Conservation (phyloP, 2,888 invertebrate genomes). For the Pantelozetes paolii region DNA sequence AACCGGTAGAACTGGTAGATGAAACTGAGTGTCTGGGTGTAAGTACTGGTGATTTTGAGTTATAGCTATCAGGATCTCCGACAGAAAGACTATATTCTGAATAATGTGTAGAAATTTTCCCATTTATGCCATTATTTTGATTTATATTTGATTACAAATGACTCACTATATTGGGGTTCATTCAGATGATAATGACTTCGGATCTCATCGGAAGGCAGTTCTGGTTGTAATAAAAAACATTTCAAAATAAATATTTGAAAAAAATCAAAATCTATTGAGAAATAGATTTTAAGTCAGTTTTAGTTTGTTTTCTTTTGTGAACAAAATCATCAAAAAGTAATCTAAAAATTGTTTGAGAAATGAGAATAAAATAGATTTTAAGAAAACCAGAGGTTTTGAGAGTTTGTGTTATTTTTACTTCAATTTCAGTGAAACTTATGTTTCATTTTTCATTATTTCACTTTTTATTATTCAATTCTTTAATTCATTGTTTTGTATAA, state of each 20-base stretch:
- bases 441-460: too few relatives aligned
- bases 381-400: too few relatives aligned
- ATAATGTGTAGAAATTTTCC: background rate
- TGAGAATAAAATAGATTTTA: too few relatives aligned
- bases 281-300: background rate
- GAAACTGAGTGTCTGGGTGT: constrained; percentile 47
- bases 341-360: background rate
- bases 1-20: constrained; percentile 46
- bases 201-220: constrained; percentile 14
- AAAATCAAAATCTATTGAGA: constrained; percentile 15
- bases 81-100: constrained; percentile 28
- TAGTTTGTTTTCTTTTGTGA: background rate
- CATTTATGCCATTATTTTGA: background rate
- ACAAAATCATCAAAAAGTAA: background rate
- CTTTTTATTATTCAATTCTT: too few relatives aligned
- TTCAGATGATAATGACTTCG: constrained; percentile 23
- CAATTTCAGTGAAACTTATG: too few relatives aligned
- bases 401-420: too few relatives aligned
- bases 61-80: constrained; percentile 25
- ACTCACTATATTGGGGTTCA: constrained; percentile 26
- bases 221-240: too few relatives aligned
- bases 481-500: too few relatives aligned
- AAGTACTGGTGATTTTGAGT: constrained; percentile 45
- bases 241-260: background rate
- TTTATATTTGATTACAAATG: background rate